phyloP scores from a whole-genome alignment of 2,888 invertebrate species.

The Escarpia spicata region DNA sequence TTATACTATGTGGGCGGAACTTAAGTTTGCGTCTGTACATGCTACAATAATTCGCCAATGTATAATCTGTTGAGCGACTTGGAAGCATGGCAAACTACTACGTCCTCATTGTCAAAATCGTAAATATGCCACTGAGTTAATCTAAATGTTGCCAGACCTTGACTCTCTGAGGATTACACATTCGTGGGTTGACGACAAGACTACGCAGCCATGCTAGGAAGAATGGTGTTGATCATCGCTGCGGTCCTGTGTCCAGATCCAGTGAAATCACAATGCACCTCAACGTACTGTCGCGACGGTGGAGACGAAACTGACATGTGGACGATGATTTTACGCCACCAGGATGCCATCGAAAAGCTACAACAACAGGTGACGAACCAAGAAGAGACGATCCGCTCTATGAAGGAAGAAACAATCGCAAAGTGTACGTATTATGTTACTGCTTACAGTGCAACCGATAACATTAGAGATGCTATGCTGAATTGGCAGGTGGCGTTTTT shows the following conservation, averaged over 20 bases:
- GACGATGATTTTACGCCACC: not conserved
- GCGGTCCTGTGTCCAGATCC: not conserved
- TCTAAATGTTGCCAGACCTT: too few species aligned
- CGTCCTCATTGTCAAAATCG: too few species aligned
- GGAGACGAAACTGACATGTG: not conserved
- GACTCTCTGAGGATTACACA: too few species aligned
- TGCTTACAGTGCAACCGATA: not conserved
- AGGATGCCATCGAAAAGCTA: not conserved
- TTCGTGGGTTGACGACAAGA: not conserved
- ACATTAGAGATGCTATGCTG: not conserved
- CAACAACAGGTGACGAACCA: not conserved
- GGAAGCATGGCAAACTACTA: too few species aligned
- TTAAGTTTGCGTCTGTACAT: too few species aligned
- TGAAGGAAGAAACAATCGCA: not conserved
- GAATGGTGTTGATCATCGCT: not conserved
- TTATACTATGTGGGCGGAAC: too few species aligned
- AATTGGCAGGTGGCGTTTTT: too few species aligned
- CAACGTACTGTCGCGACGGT: not conserved
- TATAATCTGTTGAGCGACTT: too few species aligned
- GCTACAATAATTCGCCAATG: too few species aligned
- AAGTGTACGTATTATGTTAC: not conserved
- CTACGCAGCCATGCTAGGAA: not conserved
- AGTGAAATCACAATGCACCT: not conserved
- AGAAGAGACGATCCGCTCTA: not conserved
- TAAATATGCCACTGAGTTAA: too few species aligned